Conservation (phyloP, 2,797 vertebrate species). For the Aphelocoma californica region DNA sequence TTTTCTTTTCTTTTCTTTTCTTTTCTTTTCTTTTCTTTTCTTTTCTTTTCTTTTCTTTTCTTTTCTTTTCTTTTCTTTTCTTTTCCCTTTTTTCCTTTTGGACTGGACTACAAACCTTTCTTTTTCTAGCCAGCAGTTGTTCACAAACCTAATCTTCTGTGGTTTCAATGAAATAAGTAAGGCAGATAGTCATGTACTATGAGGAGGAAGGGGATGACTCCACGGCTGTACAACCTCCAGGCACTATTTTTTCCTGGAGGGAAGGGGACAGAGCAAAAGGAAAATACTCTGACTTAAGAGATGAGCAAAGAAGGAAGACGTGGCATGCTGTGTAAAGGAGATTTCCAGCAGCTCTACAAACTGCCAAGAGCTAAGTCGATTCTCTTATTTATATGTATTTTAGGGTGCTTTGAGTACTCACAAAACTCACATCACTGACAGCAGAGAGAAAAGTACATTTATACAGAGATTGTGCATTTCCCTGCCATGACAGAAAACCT, state of each 20-base stretch:
- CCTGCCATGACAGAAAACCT: fast-evolving
- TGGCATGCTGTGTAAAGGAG: background rate
- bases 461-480: background rate
- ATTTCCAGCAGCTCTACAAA: background rate
- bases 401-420: background rate
- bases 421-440: background rate
- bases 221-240: background rate
- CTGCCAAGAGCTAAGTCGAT: background rate
- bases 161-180: background rate
- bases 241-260: background rate
- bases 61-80: too few relatives aligned
- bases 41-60: fast-evolving
- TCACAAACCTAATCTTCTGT: background rate
- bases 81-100: background rate
- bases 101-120: background rate
- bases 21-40: too few relatives aligned
- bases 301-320: background rate
- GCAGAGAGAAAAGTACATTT: background rate
- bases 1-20: background rate
- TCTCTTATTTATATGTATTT: background rate
- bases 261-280: background rate
- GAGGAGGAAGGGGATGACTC: background rate
- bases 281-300: background rate
- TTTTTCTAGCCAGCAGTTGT: background rate
- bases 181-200: background rate